Evolutionary conservation across 2,113 vertebrate species (phyloP).

Genomic region (Hypanus sabinus): DNA sequence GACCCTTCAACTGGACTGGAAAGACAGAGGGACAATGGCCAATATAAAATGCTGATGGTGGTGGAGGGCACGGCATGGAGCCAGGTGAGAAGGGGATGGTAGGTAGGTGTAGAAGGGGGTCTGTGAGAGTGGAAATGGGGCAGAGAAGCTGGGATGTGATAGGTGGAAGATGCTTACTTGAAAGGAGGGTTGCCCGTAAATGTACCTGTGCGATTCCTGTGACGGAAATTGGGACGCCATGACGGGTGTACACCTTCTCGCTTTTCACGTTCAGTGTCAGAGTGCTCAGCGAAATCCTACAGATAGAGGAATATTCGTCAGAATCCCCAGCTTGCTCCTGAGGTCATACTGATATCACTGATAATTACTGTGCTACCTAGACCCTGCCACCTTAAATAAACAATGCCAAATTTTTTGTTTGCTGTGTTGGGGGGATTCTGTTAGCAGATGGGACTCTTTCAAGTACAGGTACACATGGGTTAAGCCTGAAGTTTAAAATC

Average conservation of each 20-base stretch:
- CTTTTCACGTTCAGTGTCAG: conserved; percentile 89
- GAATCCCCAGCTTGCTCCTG: neutral
- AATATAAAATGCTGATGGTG: too few species aligned
- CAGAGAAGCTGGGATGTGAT: too few species aligned
- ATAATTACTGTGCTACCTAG: neutral
- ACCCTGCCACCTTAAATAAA: neutral
- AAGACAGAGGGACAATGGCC: too few species aligned
- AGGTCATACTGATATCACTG: too few species aligned
- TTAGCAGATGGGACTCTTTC: neutral
- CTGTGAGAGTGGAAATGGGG: too few species aligned
- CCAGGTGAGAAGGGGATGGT: too few species aligned
- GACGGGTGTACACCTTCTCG: conserved; percentile 86
- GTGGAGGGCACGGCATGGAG: too few species aligned
- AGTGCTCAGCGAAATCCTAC: conserved; percentile 83
- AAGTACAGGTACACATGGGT: neutral
- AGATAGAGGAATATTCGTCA: neutral
- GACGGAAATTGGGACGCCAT: conserved; percentile 89
- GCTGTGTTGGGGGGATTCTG: neutral
- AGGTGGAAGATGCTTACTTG: neutral
- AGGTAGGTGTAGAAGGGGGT: too few species aligned
- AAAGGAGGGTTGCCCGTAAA: too few species aligned
- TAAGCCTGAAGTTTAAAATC: neutral
- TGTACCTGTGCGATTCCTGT: conserved; percentile 71
- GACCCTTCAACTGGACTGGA: too few species aligned
- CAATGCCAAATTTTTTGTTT: neutral